Percentiles rank a stretch among this genome's conserved stretches.
Evolutionary conservation across 2,888 invertebrate species (phyloP).

Genomic region (Cyclophora albipunctata): DNA sequence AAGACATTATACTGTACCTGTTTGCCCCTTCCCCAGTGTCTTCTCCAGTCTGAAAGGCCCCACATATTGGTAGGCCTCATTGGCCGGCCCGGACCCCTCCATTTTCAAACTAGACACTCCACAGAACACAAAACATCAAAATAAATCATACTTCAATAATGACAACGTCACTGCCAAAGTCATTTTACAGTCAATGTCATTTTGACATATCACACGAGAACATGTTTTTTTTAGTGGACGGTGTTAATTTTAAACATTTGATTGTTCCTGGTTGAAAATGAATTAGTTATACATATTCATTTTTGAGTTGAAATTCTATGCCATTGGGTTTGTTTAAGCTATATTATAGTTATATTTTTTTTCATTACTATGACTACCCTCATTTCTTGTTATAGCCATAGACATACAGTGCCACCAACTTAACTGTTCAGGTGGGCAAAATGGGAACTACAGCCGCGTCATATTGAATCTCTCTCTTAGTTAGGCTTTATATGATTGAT

Average conservation of each 20-base stretch:
- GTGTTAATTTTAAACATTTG: background rate
- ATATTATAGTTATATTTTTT: too few species aligned
- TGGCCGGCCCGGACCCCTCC: constrained; percentile 53
- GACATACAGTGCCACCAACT: too few species aligned
- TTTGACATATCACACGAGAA: background rate
- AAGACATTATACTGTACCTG: constrained; percentile 80
- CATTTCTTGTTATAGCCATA: too few species aligned
- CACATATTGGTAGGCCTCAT: constrained; percentile 91
- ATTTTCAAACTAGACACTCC: constrained; percentile 43
- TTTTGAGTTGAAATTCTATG: background rate
- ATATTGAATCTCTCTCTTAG: too few species aligned
- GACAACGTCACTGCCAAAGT: background rate
- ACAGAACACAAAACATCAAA: constrained; percentile 28
- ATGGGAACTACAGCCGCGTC: too few species aligned
- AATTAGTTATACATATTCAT: background rate
- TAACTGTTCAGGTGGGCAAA: too few species aligned
- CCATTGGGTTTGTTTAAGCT: too few species aligned
- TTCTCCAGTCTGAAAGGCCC: constrained; percentile 99
- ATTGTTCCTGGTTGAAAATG: background rate
- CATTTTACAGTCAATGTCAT: background rate
- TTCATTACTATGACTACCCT: too few species aligned
- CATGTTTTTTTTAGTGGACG: background rate
- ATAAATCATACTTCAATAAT: background rate
- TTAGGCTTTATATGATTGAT: too few species aligned
- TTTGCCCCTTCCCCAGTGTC: constrained; percentile 99